A percentile compares a stretch with the other conserved stretches of the same genome.
These are phyloP conservation scores for Bibio marci DNA, from an alignment of 2,888 invertebrate species.

Conservation along the genomic window DNA sequence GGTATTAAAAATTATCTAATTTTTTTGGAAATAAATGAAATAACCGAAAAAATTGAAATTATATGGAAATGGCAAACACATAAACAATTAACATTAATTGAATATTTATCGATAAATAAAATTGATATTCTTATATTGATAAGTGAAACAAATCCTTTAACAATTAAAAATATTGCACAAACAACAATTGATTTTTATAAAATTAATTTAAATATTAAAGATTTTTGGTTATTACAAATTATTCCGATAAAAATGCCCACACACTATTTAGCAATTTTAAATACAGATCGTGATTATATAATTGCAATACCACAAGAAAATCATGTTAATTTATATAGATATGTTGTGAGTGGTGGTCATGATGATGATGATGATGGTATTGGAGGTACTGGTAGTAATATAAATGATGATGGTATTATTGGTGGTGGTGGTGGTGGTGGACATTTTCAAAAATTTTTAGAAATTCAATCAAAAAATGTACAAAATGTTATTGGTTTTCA, in stretches of 20 bases:
- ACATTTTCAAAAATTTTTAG: slow-evolving; percentile 12
- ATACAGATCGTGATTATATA: slow-evolving; percentile 22
- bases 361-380: slow-evolving; percentile 14
- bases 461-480: slow-evolving; percentile 18
- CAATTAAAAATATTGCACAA: slow-evolving; percentile 7
- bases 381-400: slow-evolving; percentile 6
- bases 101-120: slow-evolving; percentile 16
- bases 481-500: slow-evolving; percentile 20
- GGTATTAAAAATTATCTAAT: slow-evolving; percentile 14
- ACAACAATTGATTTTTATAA: slow-evolving; percentile 19
- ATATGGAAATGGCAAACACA: slow-evolving; percentile 22
- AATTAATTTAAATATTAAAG: slow-evolving; percentile 15
- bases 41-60: slow-evolving; percentile 9
- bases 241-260: slow-evolving; percentile 16
- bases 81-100: slow-evolving; percentile 13
- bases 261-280: slow-evolving; percentile 17
- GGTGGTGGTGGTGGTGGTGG: slow-evolving; percentile 7
- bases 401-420: slow-evolving; percentile 9
- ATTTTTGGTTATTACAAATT: slow-evolving; percentile 24
- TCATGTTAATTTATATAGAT: slow-evolving; percentile 18
- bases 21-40: slow-evolving; percentile 16
- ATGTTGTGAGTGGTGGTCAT: slow-evolving; percentile 7
- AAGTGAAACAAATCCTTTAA: slow-evolving; percentile 12
- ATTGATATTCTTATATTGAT: slow-evolving; percentile 16
- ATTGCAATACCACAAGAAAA: slow-evolving; percentile 21